These are phyloP conservation scores for Misgurnus mizolepis DNA, from an alignment of 2,113 vertebrate genomes.

Conservation along the genomic window DNA sequence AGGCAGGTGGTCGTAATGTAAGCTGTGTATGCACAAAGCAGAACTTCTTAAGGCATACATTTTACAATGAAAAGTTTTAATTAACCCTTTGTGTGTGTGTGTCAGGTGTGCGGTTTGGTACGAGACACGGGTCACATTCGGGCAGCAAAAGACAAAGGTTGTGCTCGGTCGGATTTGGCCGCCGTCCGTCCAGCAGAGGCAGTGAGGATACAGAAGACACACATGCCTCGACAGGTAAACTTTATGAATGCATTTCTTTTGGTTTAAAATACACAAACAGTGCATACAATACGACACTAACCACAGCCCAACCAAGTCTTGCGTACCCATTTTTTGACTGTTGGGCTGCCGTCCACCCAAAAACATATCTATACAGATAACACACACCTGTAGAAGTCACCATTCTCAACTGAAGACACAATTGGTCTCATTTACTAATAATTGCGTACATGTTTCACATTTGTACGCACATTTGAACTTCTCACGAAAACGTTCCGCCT, in stretches of 20 bases:
- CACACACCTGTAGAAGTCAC: neutral
- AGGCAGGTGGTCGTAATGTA: no score
- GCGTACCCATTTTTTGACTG: no score
- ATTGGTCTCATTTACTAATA: no score
- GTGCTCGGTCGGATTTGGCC: conserved; percentile 68
- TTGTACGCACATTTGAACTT: no score
- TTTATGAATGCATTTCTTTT: conserved; percentile 38
- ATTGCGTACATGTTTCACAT: no score
- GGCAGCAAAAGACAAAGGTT: conserved; percentile 64
- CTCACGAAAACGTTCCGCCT: no score
- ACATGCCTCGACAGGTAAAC: conserved; percentile 73
- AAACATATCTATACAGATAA: neutral
- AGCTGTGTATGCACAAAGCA: no score
- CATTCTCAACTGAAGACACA: neutral
- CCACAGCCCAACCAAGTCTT: no score
- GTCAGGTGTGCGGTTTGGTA: conserved; percentile 66
- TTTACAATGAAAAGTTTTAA: neutral
- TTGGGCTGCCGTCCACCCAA: no score
- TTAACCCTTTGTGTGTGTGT: conserved; percentile 11
- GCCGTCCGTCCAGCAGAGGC: conserved; percentile 65
- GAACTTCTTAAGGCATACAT: neutral
- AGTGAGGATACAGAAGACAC: conserved; percentile 68
- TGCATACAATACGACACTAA: neutral
- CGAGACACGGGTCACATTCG: conserved; percentile 52
- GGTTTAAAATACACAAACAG: neutral